Conservation (phyloP, 2,888 invertebrate species). For the Nesidiocoris tenuis region DNA sequence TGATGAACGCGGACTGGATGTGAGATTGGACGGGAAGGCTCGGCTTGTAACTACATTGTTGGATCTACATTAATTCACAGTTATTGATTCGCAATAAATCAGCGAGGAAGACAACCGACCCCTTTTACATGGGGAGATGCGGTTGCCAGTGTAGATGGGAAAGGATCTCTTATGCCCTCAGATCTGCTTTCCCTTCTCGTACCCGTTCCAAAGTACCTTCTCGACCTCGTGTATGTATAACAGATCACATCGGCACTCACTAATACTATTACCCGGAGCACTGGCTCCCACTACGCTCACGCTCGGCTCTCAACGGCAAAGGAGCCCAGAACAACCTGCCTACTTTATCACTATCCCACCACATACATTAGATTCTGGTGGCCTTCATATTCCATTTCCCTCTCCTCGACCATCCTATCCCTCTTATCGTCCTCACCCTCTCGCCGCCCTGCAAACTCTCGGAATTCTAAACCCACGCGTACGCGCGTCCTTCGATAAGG, state of each 20-base stretch:
- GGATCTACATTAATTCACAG: constrained; percentile 41
- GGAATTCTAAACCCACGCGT: background rate
- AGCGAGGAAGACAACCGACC: constrained; percentile 25
- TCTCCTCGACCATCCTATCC: background rate
- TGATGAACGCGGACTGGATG: background rate
- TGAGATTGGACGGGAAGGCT: background rate
- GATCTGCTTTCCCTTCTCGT: background rate
- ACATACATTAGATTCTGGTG: constrained; percentile 28
- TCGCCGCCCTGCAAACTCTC: background rate
- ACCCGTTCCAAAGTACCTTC: background rate
- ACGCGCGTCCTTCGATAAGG: background rate
- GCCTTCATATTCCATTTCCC: constrained; percentile 3
- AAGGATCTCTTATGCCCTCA: background rate
- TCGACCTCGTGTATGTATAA: background rate
- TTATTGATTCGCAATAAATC: constrained; percentile 45
- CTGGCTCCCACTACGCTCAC: background rate
- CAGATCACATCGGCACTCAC: background rate
- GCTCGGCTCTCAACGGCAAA: background rate
- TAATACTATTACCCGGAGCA: background rate
- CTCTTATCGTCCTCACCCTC: background rate
- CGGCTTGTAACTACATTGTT: constrained; percentile 15
- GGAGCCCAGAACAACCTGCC: constrained; percentile 3
- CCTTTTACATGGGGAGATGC: background rate
- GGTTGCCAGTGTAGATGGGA: background rate
- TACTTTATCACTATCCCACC: constrained; percentile 29